Evolutionary conservation across 2,888 invertebrate species (phyloP).

Genomic region (Eilema depressum): DNA sequence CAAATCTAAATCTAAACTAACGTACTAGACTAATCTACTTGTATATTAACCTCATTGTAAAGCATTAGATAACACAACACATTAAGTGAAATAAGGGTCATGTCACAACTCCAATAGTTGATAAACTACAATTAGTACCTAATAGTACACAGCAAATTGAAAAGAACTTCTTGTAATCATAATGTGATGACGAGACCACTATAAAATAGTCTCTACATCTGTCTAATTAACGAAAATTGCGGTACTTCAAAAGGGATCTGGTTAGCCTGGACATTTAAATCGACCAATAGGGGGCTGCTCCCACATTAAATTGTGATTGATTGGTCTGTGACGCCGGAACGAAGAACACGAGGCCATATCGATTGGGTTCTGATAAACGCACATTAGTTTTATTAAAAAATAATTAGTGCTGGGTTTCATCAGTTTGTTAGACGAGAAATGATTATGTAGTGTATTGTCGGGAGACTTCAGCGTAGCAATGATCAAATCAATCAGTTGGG

Average conservation of each 20-base stretch:
- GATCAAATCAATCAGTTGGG: background rate
- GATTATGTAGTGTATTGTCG: background rate
- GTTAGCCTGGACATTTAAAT: constrained; percentile 59
- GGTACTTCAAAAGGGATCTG: constrained; percentile 36
- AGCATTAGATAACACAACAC: constrained; percentile 19
- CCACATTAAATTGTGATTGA: constrained; percentile 82
- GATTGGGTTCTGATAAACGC: constrained; percentile 69
- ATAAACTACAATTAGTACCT: constrained; percentile 44
- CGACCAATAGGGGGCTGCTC: constrained; percentile 71
- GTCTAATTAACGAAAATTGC: constrained; percentile 24
- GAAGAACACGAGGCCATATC: constrained; percentile 68
- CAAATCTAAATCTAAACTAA: background rate
- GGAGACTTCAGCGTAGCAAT: background rate
- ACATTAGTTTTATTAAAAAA: constrained; percentile 77
- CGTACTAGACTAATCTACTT: background rate
- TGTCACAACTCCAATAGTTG: constrained; percentile 29
- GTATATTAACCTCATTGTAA: constrained; percentile 5
- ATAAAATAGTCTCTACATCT: constrained; percentile 34
- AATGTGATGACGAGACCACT: constrained; percentile 46
- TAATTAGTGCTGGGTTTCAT: constrained; percentile 50
- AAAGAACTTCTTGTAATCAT: constrained; percentile 57
- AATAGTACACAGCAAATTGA: constrained; percentile 59
- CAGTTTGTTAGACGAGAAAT: constrained; percentile 2
- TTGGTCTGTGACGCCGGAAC: constrained; percentile 60
- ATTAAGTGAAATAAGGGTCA: constrained; percentile 4